Base-by-base conservation (phyloP, 1,140 invertebrate species). In the Lycorma delicatula region DNA sequence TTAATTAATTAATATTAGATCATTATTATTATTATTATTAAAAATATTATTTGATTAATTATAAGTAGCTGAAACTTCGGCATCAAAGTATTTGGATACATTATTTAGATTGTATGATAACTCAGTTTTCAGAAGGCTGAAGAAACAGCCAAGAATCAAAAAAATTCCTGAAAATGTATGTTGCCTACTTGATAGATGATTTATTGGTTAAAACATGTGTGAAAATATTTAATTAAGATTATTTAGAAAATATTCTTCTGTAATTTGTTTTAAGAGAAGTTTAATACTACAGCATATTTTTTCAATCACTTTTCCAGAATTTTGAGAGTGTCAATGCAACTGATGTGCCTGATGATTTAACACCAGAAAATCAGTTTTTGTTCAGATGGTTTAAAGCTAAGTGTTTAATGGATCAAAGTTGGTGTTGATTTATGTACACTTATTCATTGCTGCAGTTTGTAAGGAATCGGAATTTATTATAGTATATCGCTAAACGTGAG, bases 311-410 rank as follows among this genome's bases (percentile, higher is more conserved):
- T 66, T 76, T 74, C 60, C 60, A 78, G 75, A 69, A 68, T 27
- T 68, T 69, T 61, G 61, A 73, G 31, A 72, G 74, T 69, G 57
- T 65, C 59, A 49, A 67, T 66, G 16, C 59, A 63, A 60, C 59
- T 59, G 47, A 71, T 61, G 66, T 73, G 60, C 61, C 76, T 22
- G 73, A 77, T 36, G 67, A 77, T 28, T 77, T 80, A 36, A 77
- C 78, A 18, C 66, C 77, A 54, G 75, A 75, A 60, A 88, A 88
- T 71, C 77, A 80, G 66, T 68, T 89, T 26, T 81, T 89, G 64
- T 77, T 83, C 56, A 68, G 81, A 59, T 93, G 90, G 90, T 91
- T 87, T 66, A 78, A 85, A 72, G 89, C 86, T 27, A 92, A 92
- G 74, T 93, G 90, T 68, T 74, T 83, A 56, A 65, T 79, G 48